phyloP scores from a whole-genome alignment of 2,888 invertebrate species.

The Lochmaea crataegi region DNA sequence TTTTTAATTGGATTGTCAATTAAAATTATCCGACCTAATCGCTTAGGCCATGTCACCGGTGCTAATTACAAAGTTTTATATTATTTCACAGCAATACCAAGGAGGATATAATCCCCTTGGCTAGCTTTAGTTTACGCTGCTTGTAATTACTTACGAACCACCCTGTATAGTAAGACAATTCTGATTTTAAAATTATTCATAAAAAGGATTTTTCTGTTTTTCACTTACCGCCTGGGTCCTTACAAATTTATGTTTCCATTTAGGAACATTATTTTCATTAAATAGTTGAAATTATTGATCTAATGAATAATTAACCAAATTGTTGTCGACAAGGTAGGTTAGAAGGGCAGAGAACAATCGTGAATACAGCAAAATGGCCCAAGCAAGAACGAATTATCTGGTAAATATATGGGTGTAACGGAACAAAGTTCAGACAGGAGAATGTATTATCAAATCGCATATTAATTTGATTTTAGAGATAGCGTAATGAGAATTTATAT shows the following conservation, averaged over 20 bases:
- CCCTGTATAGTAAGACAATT: too few species aligned
- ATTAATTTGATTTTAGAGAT: constrained; percentile 36
- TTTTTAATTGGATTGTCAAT: background rate
- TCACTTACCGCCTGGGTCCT: too few species aligned
- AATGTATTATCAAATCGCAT: constrained; percentile 46
- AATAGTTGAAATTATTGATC: too few species aligned
- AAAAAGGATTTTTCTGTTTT: too few species aligned
- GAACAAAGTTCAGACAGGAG: constrained; percentile 38
- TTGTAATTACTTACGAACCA: too few species aligned
- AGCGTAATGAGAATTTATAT: constrained; percentile 30
- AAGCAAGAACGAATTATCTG: constrained; percentile 28
- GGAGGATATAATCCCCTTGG: too few species aligned
- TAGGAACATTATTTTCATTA: too few species aligned
- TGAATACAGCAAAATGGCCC: constrained; percentile 1
- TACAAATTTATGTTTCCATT: too few species aligned
- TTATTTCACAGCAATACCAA: too few species aligned
- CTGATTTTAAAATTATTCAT: too few species aligned
- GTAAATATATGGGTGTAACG: constrained; percentile 32
- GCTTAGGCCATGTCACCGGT: background rate
- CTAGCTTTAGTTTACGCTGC: too few species aligned
- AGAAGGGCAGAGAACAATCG: background rate
- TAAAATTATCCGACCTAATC: background rate
- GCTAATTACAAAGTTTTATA: background rate
- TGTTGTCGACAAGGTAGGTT: background rate
- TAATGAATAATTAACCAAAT: background rate